These are phyloP conservation scores for Hirtodrosophila cameraria DNA, from an alignment of 2,888 invertebrate species.

Conservation along the genomic window DNA sequence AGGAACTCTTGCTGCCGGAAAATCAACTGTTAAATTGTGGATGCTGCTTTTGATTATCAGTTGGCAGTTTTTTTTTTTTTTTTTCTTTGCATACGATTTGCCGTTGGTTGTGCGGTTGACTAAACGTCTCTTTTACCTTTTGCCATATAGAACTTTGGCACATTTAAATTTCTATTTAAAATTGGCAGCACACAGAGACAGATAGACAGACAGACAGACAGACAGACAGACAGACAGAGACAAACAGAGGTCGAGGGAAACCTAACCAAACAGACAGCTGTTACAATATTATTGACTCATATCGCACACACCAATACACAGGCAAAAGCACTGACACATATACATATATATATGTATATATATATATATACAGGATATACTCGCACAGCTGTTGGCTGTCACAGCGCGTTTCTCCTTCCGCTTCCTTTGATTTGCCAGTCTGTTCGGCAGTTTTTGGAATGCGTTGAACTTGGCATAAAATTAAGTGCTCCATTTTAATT, in stretches of 20 bases:
- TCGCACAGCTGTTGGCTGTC: conserved; percentile 46
- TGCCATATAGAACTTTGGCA: conserved; percentile 30
- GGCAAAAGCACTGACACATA: conserved; percentile 16
- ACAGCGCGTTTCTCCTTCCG: conserved; percentile 37
- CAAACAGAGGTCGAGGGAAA: conserved; percentile 12
- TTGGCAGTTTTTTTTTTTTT: no score
- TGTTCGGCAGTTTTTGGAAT: conserved; percentile 59
- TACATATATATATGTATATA: conserved; percentile 8
- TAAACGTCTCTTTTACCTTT: conserved; percentile 33
- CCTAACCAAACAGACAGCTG: conserved; percentile 66
- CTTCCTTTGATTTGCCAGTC: conserved; percentile 58
- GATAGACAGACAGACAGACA: conserved; percentile 3
- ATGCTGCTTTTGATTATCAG: conserved; percentile 50
- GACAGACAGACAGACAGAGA: neutral
- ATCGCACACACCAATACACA: conserved; percentile 54
- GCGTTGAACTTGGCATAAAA: conserved; percentile 72
- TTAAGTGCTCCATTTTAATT: conserved; percentile 77
- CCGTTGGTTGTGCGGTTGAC: conserved; percentile 30
- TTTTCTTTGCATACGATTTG: conserved; percentile 29
- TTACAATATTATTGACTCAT: conserved; percentile 78
- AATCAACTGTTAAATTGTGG: conserved; percentile 63
- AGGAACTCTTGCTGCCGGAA: conserved; percentile 21
- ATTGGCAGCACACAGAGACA: conserved; percentile 42
- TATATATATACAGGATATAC: conserved; percentile 23
- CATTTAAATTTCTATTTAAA: conserved; percentile 70